phyloP scores from a whole-genome alignment of 2,888 invertebrate genomes.

The Protonemura montana region DNA sequence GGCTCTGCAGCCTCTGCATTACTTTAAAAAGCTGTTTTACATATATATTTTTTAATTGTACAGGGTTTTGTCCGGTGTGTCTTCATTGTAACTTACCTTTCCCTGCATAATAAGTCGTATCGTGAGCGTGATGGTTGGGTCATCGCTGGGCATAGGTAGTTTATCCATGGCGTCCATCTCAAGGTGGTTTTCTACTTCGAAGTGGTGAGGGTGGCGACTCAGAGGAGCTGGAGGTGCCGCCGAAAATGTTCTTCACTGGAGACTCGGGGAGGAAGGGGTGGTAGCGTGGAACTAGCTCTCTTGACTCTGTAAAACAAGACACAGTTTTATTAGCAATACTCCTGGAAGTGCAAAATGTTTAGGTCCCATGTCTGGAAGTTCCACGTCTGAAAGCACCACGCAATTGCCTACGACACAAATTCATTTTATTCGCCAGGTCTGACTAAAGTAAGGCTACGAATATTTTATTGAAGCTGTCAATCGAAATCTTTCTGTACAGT shows the following conservation, averaged over 20 bases:
- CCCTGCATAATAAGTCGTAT: conserved; percentile 99
- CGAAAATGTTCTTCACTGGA: neutral
- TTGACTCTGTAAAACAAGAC: conserved; percentile 43
- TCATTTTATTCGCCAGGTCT: no score
- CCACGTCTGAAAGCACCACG: no score
- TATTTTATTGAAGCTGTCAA: no score
- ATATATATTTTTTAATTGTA: no score
- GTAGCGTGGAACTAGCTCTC: conserved; percentile 46
- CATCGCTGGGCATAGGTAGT: conserved; percentile 74
- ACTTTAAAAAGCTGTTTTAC: no score
- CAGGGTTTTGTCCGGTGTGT: no score
- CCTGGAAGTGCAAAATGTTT: no score
- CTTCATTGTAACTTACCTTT: conserved; percentile 75
- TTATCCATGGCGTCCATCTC: conserved; percentile 66
- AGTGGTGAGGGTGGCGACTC: neutral
- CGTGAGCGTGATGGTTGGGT: conserved; percentile 94
- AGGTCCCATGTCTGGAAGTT: no score
- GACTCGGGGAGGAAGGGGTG: conserved; percentile 47
- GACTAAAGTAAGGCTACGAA: no score
- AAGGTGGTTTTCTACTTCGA: conserved; percentile 41
- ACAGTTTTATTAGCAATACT: neutral
- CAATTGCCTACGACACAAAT: no score
- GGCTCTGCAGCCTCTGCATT: no score
- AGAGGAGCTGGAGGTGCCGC: neutral
- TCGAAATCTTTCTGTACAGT: no score